Conservation (phyloP, 2,113 vertebrate genomes). For the Merops nubicus region DNA sequence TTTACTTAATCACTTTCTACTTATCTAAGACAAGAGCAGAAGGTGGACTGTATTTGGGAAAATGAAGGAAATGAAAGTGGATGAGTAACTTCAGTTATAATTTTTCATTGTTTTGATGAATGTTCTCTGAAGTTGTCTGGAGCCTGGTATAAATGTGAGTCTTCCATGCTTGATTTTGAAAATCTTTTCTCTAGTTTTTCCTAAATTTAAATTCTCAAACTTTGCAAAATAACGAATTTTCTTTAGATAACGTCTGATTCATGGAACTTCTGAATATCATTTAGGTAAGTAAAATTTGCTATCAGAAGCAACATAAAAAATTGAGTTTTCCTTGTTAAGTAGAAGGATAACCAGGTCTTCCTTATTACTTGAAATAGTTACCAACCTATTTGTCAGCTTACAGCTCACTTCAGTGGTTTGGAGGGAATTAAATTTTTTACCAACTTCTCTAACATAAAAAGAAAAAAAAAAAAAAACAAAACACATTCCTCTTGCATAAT, state of each 20-base stretch:
- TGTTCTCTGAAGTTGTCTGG: not conserved
- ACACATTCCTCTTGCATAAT: fast-evolving
- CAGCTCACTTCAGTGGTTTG: not conserved
- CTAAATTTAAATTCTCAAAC: not conserved
- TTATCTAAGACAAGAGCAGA: not conserved
- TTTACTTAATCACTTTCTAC: not conserved
- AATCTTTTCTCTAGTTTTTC: not conserved
- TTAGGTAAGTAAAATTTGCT: not conserved
- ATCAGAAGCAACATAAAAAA: not conserved
- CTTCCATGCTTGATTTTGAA: not conserved
- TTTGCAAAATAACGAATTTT: not conserved
- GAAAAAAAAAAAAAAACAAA: not conserved
- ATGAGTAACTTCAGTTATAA: not conserved
- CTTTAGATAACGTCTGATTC: not conserved
- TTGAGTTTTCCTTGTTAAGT: not conserved
- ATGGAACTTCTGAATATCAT: not conserved
- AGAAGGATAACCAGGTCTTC: not conserved
- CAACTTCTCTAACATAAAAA: not conserved
- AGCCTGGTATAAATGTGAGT: not conserved
- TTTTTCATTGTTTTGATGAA: not conserved
- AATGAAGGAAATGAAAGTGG: not conserved
- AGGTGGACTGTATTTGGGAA: not conserved
- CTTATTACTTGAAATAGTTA: not conserved
- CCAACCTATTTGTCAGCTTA: not conserved
- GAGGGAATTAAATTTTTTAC: not conserved